A percentile compares a stretch with the other conserved stretches of the same genome.
Conservation (phyloP, 2,797 vertebrate species). For the Platalea minor region DNA sequence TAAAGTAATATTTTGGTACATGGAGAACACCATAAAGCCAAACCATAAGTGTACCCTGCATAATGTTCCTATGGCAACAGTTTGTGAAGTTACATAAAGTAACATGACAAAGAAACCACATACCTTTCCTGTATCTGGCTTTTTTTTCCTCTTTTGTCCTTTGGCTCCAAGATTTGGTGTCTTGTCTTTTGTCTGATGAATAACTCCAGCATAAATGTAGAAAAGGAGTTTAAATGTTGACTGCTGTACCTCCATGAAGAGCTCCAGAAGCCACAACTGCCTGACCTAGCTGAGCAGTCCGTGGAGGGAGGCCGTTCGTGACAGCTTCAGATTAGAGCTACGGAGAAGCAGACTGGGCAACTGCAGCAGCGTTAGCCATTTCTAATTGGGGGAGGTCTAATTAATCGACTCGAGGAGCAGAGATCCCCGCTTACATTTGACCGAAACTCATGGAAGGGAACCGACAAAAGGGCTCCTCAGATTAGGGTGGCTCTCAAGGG, state of each 20-base stretch:
- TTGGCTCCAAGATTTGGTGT: not conserved
- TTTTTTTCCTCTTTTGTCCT: not conserved
- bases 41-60: slow-evolving; percentile 39
- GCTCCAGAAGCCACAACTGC: not conserved
- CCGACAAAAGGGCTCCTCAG: not conserved
- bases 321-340: not conserved
- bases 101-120: slow-evolving; percentile 4
- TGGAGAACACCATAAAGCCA: slow-evolving; percentile 11
- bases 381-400: not conserved
- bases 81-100: slow-evolving; percentile 63
- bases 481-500: not conserved
- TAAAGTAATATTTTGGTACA: not conserved
- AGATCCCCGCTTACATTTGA: not conserved
- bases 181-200: not conserved
- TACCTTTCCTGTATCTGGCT: slow-evolving; percentile 32
- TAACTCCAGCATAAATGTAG: rapidly evolving
- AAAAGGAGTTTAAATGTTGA: not conserved
- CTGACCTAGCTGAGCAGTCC: not conserved
- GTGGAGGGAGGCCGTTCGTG: not conserved
- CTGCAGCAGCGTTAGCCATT: not conserved
- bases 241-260: not conserved
- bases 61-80: slow-evolving; percentile 60
- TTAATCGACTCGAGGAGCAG: not conserved
- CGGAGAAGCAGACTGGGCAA: not conserved
- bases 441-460: not conserved